Evolutionary conservation across 64 coral and sea anemone species (phyloP).

Genomic region (Pachyseris speciosa): DNA sequence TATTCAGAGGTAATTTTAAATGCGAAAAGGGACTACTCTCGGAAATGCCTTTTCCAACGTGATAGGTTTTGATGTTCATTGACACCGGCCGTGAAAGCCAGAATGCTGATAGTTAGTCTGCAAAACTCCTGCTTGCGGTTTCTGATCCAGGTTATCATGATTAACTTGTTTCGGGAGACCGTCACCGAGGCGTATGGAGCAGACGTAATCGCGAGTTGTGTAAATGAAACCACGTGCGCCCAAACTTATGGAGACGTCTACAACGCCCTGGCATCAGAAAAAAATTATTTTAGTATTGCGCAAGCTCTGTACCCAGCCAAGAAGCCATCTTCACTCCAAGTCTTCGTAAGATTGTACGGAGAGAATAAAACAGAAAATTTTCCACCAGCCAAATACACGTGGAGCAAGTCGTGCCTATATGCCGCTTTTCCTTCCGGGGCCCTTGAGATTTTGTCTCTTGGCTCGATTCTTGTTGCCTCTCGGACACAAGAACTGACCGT

Average conservation of each 20-base stretch:
- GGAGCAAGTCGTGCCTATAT: conserved; percentile 8
- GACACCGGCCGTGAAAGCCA: no score
- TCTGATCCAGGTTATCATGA: no score
- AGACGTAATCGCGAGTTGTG: no score
- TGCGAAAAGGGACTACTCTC: no score
- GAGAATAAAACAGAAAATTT: background rate
- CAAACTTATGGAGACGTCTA: background rate
- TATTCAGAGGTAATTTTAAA: no score
- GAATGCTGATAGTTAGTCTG: no score
- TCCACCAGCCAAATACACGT: background rate
- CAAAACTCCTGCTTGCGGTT: no score
- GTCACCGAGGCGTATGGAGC: no score
- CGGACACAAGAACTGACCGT: background rate
- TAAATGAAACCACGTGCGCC: background rate
- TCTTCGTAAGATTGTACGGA: background rate
- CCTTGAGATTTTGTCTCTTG: background rate
- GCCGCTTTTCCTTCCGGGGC: background rate
- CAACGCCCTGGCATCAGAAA: background rate
- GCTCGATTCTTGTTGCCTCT: background rate
- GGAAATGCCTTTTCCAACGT: no score
- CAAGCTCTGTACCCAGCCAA: background rate
- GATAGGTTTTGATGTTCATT: no score
- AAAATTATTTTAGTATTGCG: background rate
- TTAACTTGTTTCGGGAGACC: no score
- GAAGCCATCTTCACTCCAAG: background rate